Conservation (phyloP, 2,888 invertebrate genomes). For the Hemicrepidius hirtus region DNA sequence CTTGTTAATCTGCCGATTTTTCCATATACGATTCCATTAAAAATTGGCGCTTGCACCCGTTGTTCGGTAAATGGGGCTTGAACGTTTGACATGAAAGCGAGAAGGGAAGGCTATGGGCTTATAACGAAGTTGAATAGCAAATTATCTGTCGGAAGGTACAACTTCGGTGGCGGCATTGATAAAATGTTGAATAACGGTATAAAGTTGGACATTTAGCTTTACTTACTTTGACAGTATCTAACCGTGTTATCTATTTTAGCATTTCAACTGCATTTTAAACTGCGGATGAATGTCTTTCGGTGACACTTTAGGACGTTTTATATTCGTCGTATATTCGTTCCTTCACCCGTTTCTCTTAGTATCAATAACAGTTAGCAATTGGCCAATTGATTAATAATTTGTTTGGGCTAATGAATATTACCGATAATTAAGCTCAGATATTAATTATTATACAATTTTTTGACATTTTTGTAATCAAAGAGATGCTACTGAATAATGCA, state of each 20-base stretch:
- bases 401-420: too few relatives aligned
- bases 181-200: slow-evolving; percentile 28
- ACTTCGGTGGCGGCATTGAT: slow-evolving; percentile 28
- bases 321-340: background rate
- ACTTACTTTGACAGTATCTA: slow-evolving; percentile 20
- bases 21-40: slow-evolving; percentile 32
- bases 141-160: slow-evolving; percentile 32
- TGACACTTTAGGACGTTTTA: background rate
- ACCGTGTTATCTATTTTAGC: background rate
- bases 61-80: slow-evolving; percentile 25
- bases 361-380: too few relatives aligned
- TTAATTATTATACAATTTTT: too few relatives aligned
- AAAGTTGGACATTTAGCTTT: slow-evolving; percentile 28
- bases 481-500: too few relatives aligned
- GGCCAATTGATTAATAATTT: too few relatives aligned
- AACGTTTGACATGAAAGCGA: slow-evolving; percentile 25
- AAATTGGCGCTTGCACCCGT: slow-evolving; percentile 26
- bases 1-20: slow-evolving; percentile 32
- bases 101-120: slow-evolving; percentile 23
- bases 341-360: too few relatives aligned
- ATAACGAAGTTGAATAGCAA: slow-evolving; percentile 31
- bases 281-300: background rate
- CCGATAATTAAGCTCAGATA: too few relatives aligned
- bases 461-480: too few relatives aligned
- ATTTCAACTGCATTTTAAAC: slow-evolving; percentile 23